Conservation (phyloP, 2,113 vertebrate genomes). For the Amphilophus citrinellus region DNA sequence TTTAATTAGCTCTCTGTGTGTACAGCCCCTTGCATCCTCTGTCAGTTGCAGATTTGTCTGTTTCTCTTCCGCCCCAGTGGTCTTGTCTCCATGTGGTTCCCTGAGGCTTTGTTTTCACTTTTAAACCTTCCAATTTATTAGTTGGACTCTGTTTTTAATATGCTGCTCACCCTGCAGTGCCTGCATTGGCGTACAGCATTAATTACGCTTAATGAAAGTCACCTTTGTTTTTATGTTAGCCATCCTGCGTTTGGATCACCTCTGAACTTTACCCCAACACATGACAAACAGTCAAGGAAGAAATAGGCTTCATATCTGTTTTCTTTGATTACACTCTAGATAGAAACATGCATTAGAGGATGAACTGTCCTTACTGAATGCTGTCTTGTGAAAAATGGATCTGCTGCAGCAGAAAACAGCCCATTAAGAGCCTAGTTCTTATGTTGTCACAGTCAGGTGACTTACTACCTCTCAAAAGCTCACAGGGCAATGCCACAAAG, state of each 20-base stretch:
- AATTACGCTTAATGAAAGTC: neutral
- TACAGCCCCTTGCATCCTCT: neutral
- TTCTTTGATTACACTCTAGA: neutral
- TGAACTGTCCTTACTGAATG: neutral
- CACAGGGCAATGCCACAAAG: neutral
- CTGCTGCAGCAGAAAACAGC: neutral
- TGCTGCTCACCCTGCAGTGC: neutral
- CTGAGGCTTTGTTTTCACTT: neutral
- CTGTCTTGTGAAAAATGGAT: neutral
- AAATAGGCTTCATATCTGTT: neutral
- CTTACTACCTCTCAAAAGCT: neutral
- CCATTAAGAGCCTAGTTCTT: fast-evolving
- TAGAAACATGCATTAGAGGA: neutral
- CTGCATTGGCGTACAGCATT: neutral
- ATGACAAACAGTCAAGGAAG: neutral
- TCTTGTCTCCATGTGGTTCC: neutral
- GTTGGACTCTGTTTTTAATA: neutral
- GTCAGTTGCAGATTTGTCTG: neutral
- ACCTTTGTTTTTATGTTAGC: neutral
- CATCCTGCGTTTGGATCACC: neutral
- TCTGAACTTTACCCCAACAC: neutral
- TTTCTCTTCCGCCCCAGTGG: neutral
- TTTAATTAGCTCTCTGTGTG: neutral
- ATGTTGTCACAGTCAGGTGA: neutral
- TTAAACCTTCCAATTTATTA: neutral